These are phyloP conservation scores for Amazona vittata DNA, from an alignment of 2,113 vertebrate genomes.

Conservation along the genomic window DNA sequence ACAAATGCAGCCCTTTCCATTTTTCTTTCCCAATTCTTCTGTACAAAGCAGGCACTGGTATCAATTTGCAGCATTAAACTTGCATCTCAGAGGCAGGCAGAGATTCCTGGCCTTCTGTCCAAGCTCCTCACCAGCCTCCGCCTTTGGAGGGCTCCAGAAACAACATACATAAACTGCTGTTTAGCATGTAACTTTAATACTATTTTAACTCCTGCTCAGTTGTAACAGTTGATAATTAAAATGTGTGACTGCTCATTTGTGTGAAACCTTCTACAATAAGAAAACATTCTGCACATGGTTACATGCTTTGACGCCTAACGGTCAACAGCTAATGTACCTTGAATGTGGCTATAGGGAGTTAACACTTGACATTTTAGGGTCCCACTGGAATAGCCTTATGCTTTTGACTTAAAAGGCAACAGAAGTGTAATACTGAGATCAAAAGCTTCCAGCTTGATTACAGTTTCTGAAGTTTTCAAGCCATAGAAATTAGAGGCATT, in stretches of 20 bases:
- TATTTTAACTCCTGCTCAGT: not conserved
- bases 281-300: fast-evolving
- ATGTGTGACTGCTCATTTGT: not conserved
- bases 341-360: not conserved
- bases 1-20: conserved; percentile 33
- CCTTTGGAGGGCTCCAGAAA: not conserved
- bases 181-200: not conserved
- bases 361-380: not conserved
- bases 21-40: not conserved
- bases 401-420: conserved; percentile 20
- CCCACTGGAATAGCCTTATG: not conserved
- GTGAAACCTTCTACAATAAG: not conserved
- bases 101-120: fast-evolving
- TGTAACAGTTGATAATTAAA: not conserved
- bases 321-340: not conserved
- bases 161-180: not conserved
- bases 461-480: conserved; percentile 17
- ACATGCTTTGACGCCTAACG: not conserved
- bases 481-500: not conserved
- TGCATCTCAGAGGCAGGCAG: not conserved
- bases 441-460: conserved; percentile 7
- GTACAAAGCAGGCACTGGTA: not conserved
- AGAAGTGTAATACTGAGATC: not conserved
- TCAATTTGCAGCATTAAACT: fast-evolving
- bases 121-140: not conserved